Evolutionary conservation across 1,140 invertebrate genomes (phyloP), one percentile per base, ranked within the genome.

Genomic region (Cheumatopsyche charites): DNA sequence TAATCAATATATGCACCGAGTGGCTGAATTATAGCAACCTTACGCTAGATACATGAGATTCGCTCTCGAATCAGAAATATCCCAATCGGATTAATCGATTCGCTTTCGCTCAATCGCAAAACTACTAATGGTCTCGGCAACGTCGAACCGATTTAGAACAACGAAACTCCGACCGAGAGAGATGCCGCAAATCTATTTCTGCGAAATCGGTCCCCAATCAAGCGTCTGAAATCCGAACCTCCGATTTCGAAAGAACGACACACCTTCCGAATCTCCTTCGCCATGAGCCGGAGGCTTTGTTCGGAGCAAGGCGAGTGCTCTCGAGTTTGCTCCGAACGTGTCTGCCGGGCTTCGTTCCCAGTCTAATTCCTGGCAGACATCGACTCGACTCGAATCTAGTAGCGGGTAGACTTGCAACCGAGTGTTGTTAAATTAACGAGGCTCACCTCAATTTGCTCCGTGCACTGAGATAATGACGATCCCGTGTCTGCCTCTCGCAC

Each of bases 31-130:
- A n/a, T n/a, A n/a, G n/a, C n/a, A n/a, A n/a, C n/a, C n/a, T n/a
- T n/a, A n/a, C n/a, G n/a, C n/a, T n/a, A n/a, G n/a, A n/a, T n/a
- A n/a, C n/a, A n/a, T n/a, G n/a, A n/a, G n/a, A n/a, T n/a, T n/a
- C n/a, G n/a, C n/a, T 7, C 42, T 61, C 23, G n/a, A 23, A 5
- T 7, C 25, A 23, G 29, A 15, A 41, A 9, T 9, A 45, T 29
- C 45, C 17, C 21, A 45, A 66, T 45, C 63, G 42, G 23, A 66
- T 66, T 66, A 66, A 66, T 66, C 63, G 63, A 36, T 66, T 66
- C 63, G 45, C 45, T 66, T 66, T 41, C 63, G 45, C 63, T 45
- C 63, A 66, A 66, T 66, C 41, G 63, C 36, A 47, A 66, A 45
- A 66, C n/a, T 45, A 43, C 63, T 66, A 66, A 66, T 66, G 63